These are phyloP conservation scores for Agrilus cyanescens DNA, from an alignment of 2,888 invertebrate genomes.

Conservation along the genomic window DNA sequence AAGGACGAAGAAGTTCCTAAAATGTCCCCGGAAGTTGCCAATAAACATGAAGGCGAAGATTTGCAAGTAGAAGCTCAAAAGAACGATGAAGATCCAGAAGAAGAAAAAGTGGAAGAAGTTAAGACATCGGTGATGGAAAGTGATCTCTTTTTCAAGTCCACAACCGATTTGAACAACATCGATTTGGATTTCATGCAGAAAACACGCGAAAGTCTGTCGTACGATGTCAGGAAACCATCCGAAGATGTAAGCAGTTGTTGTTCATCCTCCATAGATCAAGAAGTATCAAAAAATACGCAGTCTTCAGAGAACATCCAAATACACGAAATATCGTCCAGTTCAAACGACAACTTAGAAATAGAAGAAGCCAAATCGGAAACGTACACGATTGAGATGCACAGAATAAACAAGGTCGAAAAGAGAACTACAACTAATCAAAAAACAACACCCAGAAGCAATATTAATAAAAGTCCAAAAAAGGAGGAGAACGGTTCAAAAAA, in stretches of 20 bases:
- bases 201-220: slow-evolving; percentile 27
- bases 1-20: not conserved
- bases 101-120: not conserved
- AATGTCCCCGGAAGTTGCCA: not conserved
- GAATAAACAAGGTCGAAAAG: too few relatives aligned
- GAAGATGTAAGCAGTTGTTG: slow-evolving; percentile 4
- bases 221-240: slow-evolving; percentile 1
- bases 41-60: slow-evolving; percentile 1
- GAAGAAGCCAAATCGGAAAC: slow-evolving; percentile 15
- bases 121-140: not conserved
- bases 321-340: slow-evolving; percentile 55
- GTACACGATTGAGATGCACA: not conserved
- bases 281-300: slow-evolving; percentile 11
- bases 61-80: not conserved
- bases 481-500: too few relatives aligned
- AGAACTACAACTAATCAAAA: too few relatives aligned
- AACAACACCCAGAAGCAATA: too few relatives aligned
- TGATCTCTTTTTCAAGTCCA: not conserved
- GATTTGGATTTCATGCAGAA: slow-evolving; percentile 22
- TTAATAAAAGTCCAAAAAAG: too few relatives aligned
- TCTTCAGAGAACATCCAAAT: slow-evolving; percentile 43
- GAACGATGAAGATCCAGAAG: not conserved
- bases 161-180: not conserved
- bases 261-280: slow-evolving; percentile 15
- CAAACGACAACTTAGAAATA: slow-evolving; percentile 33